Conservation (phyloP, 2,888 invertebrate genomes). For the Mythimna lalbum region DNA sequence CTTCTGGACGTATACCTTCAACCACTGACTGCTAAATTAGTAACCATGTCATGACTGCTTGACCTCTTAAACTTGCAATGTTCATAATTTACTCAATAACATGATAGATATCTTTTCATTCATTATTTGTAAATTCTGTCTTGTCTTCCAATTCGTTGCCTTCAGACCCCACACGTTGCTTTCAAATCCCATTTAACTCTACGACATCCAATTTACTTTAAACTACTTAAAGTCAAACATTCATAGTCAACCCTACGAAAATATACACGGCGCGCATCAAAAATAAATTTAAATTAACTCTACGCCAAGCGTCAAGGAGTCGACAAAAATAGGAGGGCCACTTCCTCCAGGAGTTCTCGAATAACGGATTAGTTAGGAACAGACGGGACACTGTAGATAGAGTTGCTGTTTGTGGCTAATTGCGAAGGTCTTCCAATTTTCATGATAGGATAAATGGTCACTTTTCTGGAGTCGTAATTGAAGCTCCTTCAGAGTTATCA, state of each 20-base stretch:
- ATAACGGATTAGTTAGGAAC: slow-evolving; percentile 54
- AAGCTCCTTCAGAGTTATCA: neutral
- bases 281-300: slow-evolving; percentile 86
- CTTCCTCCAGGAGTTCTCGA: slow-evolving; percentile 68
- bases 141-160: slow-evolving; percentile 9
- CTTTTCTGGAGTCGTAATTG: neutral
- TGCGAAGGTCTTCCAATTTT: slow-evolving; percentile 9
- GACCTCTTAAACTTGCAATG: slow-evolving; percentile 44
- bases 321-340: slow-evolving; percentile 64
- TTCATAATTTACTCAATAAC: slow-evolving; percentile 14
- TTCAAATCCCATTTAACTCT: slow-evolving; percentile 48
- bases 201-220: slow-evolving; percentile 59
- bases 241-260: slow-evolving; percentile 65
- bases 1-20: slow-evolving; percentile 13
- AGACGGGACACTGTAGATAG: slow-evolving; percentile 43
- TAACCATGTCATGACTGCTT: slow-evolving; percentile 37
- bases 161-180: slow-evolving; percentile 59
- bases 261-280: slow-evolving; percentile 78
- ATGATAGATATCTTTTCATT: neutral
- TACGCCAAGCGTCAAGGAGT: slow-evolving; percentile 73
- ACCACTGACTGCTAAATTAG: slow-evolving; percentile 47
- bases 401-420: slow-evolving; percentile 9
- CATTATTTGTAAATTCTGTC: slow-evolving; percentile 6
- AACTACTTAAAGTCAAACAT: slow-evolving; percentile 62
- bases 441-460: neutral